phyloP scores from a whole-genome alignment of 2,797 vertebrate genomes.

The Selene dorsalis region DNA sequence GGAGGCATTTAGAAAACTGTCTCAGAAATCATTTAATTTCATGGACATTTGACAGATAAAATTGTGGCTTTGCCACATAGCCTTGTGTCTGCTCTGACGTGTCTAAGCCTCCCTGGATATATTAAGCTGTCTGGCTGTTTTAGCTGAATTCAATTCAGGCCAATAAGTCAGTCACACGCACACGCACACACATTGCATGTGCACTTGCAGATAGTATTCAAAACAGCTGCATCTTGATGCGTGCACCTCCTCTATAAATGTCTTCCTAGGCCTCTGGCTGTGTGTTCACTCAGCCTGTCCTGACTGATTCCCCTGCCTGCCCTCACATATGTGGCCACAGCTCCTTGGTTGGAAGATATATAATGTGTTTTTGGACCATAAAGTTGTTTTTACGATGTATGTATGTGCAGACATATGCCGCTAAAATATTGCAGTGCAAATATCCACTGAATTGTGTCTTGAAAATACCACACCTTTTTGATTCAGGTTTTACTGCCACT shows the following conservation, averaged over 20 bases:
- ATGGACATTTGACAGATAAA: slow-evolving; percentile 70
- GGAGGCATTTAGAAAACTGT: slow-evolving; percentile 54
- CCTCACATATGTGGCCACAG: slow-evolving; percentile 59
- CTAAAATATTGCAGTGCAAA: background rate
- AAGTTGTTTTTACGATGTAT: slow-evolving; percentile 39
- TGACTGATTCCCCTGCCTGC: slow-evolving; percentile 50
- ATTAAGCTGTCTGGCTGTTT: slow-evolving; percentile 69
- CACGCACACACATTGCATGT: slow-evolving; percentile 28
- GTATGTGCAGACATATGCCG: slow-evolving; percentile 11
- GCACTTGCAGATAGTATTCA: slow-evolving; percentile 56
- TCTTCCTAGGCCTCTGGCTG: slow-evolving; percentile 56
- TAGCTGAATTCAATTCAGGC: slow-evolving; percentile 55
- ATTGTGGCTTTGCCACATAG: slow-evolving; percentile 50
- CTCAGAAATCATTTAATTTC: slow-evolving; percentile 70
- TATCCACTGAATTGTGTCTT: too few species aligned
- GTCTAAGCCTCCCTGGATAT: slow-evolving; percentile 53
- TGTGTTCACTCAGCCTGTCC: slow-evolving; percentile 37
- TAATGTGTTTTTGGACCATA: slow-evolving; percentile 29
- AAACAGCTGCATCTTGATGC: slow-evolving; percentile 52
- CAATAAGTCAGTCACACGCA: slow-evolving; percentile 37
- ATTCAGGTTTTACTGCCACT: background rate
- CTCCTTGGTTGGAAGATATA: slow-evolving; percentile 55
- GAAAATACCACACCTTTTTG: too few species aligned
- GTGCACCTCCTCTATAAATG: slow-evolving; percentile 40
- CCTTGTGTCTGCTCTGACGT: slow-evolving; percentile 61